A percentile compares a stretch with the other conserved stretches of the same genome.
These are phyloP conservation scores for Charanyca ferruginea DNA, from an alignment of 2,888 invertebrate species.

Conservation along the genomic window DNA sequence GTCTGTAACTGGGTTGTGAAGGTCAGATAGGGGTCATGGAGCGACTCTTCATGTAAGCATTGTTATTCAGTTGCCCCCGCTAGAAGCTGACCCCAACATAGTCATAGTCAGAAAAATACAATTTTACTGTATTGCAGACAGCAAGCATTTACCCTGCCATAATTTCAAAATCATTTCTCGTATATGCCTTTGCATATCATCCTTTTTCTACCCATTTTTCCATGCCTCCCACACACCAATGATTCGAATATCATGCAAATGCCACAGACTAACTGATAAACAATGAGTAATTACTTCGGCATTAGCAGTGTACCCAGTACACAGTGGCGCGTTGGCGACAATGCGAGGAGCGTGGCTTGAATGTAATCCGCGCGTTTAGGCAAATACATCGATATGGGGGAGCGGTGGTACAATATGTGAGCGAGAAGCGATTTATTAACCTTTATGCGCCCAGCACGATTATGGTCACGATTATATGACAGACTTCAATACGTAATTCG, in stretches of 20 bases:
- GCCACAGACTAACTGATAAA: constrained; percentile 48
- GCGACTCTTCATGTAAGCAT: too few species aligned
- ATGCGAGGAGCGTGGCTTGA: constrained; percentile 52
- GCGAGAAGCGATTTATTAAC: background rate
- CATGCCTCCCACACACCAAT: constrained; percentile 10
- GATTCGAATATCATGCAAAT: constrained; percentile 49
- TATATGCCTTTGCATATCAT: background rate
- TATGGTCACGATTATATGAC: too few species aligned
- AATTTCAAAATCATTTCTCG: constrained; percentile 3
- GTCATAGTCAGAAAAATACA: too few species aligned
- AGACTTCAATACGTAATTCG: too few species aligned
- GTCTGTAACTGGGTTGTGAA: too few species aligned
- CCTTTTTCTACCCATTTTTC: background rate
- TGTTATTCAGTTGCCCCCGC: too few species aligned
- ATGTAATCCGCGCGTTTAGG: constrained; percentile 63
- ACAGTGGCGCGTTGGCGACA: constrained; percentile 50
- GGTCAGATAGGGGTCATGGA: too few species aligned
- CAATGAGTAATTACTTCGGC: constrained; percentile 63
- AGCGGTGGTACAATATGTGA: background rate
- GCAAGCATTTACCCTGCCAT: too few species aligned
- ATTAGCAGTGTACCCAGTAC: constrained; percentile 46
- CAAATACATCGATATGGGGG: constrained; percentile 57
- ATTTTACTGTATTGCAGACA: too few species aligned
- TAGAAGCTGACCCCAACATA: too few species aligned
- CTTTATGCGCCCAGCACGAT: too few species aligned